Percentiles rank a stretch among this genome's conserved stretches.
Conservation (phyloP, 2,888 invertebrate genomes). For the Teleogryllus oceanicus region DNA sequence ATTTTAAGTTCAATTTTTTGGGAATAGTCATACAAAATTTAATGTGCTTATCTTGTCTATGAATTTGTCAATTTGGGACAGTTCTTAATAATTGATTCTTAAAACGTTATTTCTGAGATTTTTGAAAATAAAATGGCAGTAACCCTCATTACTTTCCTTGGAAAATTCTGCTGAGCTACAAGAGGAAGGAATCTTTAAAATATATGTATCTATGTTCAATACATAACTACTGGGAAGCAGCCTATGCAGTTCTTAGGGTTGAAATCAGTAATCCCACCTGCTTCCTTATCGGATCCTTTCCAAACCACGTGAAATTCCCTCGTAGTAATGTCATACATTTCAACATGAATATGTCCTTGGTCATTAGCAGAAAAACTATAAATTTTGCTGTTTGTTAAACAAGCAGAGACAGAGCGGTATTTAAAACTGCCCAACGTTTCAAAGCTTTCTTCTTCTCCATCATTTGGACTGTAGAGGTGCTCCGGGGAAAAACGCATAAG, state of each 20-base stretch:
- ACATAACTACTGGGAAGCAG: slow-evolving; percentile 33
- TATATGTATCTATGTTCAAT: slow-evolving; percentile 18
- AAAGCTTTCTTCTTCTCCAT: background rate
- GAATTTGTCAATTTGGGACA: no score
- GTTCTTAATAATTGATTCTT: no score
- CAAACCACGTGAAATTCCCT: slow-evolving; percentile 31
- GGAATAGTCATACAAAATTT: no score
- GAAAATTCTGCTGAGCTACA: no score
- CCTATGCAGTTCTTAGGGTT: slow-evolving; percentile 29
- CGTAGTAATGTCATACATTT: slow-evolving; percentile 28
- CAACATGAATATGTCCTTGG: slow-evolving; percentile 25
- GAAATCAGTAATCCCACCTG: slow-evolving; percentile 26
- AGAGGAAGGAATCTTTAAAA: background rate
- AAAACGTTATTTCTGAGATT: no score
- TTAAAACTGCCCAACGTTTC: slow-evolving; percentile 29
- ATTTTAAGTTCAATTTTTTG: no score
- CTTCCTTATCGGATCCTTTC: slow-evolving; percentile 21
- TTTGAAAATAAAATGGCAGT: no score
- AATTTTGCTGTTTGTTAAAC: slow-evolving; percentile 31
- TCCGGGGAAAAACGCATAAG: slow-evolving; percentile 30
- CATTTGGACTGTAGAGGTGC: background rate
- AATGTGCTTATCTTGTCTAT: no score
- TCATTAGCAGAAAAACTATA: slow-evolving; percentile 33
- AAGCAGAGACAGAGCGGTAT: slow-evolving; percentile 27
- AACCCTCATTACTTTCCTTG: no score